phyloP scores from a whole-genome alignment of 1,140 invertebrate species.

The Lordiphosa collinella region DNA sequence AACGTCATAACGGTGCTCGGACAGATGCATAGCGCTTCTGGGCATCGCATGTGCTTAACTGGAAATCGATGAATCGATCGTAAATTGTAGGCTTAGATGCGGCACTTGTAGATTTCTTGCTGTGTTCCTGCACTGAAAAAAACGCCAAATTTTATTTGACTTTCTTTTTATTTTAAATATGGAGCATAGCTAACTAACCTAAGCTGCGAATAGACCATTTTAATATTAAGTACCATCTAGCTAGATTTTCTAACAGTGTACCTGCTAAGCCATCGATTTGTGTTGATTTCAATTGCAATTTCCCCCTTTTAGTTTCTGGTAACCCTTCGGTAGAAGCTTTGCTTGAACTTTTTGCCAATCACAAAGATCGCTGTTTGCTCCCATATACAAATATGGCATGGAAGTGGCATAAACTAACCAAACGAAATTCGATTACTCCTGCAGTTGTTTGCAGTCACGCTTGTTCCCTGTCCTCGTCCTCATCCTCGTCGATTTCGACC shows the following conservation, averaged over 20 bases:
- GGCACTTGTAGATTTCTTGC: slow-evolving; percentile 32
- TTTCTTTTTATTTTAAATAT: too few relatives aligned
- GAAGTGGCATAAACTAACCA: slow-evolving; percentile 1
- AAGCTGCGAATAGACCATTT: too few relatives aligned
- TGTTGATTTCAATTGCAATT: too few relatives aligned
- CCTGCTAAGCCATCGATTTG: too few relatives aligned
- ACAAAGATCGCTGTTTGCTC: slow-evolving; percentile 10
- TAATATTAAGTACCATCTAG: too few relatives aligned
- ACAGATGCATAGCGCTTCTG: slow-evolving; percentile 28
- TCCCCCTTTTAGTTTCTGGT: too few relatives aligned
- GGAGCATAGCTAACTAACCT: too few relatives aligned
- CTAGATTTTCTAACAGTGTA: too few relatives aligned
- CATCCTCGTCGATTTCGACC: slow-evolving; percentile 35
- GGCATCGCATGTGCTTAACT: slow-evolving; percentile 57
- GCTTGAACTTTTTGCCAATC: slow-evolving; percentile 5
- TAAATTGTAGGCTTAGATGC: slow-evolving; percentile 64
- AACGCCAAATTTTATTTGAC: too few relatives aligned
- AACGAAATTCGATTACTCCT: slow-evolving; percentile 41
- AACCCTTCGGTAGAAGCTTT: not conserved
- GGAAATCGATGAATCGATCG: slow-evolving; percentile 60
- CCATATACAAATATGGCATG: slow-evolving; percentile 31
- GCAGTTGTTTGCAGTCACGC: slow-evolving; percentile 55
- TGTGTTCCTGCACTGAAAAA: too few relatives aligned
- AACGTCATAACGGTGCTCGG: slow-evolving; percentile 57
- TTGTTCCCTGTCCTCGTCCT: slow-evolving; percentile 42